Base-by-base conservation (phyloP, 2,113 vertebrate genomes). In the Pterophyllum scalare region DNA sequence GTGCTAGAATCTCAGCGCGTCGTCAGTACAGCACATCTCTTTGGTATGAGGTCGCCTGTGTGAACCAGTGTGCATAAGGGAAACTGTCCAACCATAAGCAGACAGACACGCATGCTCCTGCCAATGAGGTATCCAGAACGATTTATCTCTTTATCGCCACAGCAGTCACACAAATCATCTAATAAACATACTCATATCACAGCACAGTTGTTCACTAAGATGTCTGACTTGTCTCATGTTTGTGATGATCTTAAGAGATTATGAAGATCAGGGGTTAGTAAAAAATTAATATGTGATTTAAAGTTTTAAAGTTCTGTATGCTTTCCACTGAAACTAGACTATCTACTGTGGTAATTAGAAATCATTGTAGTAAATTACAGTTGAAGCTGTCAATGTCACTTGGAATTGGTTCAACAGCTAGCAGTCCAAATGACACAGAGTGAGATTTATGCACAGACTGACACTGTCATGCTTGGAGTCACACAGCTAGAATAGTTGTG, bases 1-100 rank as follows among this genome's bases (percentile, higher is more conserved):
- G 84, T 77, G 90, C 86, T 79, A 64, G 80, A 86, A 88, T 91
- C 86, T 82, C 91, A 87, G 87, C 77, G 64, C 7, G 22, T 46
- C 64, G 79, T 93, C 88, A 81, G 90, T 65, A 79, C 89, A 83
- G 91, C 85, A 5, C 90, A 94, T 95, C 90, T 92, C 85, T 94
- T 59, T 90, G 88, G 89, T 81, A 94, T 95, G 94, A 94, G 90
- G 86, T 90, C 81, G 77, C 83, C 84, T 81, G 72, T 82, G 79
- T 89, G 79, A 93, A 88, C 89, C 24, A 14, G 80, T 75, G 62
- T 77, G 80, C 76, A 95, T 94, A 90, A 62, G 92, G 93, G 92
- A 88, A 84, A 59, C 43, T 20, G 62, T 75, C 82, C 67, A 38
- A 59, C 75, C 13, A 15, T 6, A 54, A 86, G 75, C 67, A 94